Conservation (phyloP, 2,888 invertebrate species). For the Malthinus flaveolus region DNA sequence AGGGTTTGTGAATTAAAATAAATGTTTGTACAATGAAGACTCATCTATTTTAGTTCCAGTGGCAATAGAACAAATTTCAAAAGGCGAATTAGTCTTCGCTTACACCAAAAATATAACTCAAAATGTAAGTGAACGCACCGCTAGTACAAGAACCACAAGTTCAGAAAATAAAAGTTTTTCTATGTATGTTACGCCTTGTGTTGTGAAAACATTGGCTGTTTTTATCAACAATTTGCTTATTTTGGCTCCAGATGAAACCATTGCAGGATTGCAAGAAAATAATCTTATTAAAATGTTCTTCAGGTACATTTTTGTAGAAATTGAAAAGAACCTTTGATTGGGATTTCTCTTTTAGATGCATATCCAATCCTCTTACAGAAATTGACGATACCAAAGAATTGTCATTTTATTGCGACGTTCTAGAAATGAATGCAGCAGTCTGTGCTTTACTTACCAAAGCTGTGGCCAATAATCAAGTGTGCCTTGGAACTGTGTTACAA, state of each 20-base stretch:
- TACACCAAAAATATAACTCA: slow-evolving; percentile 1
- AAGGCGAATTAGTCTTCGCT: slow-evolving; percentile 4
- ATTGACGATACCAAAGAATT: slow-evolving; percentile 49
- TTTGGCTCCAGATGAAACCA: slow-evolving; percentile 51
- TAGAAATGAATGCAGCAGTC: slow-evolving; percentile 58
- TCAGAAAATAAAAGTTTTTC: neutral
- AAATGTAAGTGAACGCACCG: neutral
- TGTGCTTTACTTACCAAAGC: slow-evolving; percentile 55
- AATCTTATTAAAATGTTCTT: slow-evolving; percentile 57
- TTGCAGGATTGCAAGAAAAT: slow-evolving; percentile 53
- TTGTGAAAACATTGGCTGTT: slow-evolving; percentile 53
- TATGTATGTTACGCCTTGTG: slow-evolving; percentile 54
- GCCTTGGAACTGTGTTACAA: slow-evolving; percentile 53
- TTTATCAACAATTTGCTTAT: slow-evolving; percentile 55
- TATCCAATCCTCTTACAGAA: slow-evolving; percentile 49
- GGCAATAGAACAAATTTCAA: neutral
- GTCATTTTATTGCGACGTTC: slow-evolving; percentile 54
- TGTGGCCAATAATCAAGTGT: slow-evolving; percentile 49
- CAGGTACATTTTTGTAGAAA: slow-evolving; percentile 46
- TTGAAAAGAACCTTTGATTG: slow-evolving; percentile 16
- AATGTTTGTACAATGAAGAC: neutral
- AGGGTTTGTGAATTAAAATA: neutral
- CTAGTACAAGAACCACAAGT: neutral
- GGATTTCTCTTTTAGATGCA: slow-evolving; percentile 47
- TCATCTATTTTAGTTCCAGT: too few species aligned